Evolutionary conservation across 2,113 vertebrate species (phyloP).

Genomic region (Rhabdomys dilectus): DNA sequence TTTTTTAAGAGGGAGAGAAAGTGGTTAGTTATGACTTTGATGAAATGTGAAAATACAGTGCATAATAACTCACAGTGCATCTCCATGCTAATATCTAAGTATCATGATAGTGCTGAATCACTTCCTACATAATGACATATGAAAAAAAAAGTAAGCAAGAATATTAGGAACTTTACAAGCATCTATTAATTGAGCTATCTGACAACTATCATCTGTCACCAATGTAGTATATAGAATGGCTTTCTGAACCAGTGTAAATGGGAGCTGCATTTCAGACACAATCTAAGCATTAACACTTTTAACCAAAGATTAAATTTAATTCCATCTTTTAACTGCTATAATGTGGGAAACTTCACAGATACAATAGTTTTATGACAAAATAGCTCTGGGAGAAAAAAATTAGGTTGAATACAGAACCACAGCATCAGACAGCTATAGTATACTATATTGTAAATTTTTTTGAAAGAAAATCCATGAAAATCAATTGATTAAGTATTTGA

Average conservation of each 20-base stretch:
- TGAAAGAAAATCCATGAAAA: background rate
- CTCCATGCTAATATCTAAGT: slow-evolving; percentile 10
- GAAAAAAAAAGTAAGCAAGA: slow-evolving; percentile 7
- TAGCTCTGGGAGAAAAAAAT: slow-evolving; percentile 19
- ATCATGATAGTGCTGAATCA: background rate
- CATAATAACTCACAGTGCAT: slow-evolving; percentile 12
- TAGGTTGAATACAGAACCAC: background rate
- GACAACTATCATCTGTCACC: background rate
- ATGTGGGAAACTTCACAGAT: background rate
- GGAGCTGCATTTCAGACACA: slow-evolving; percentile 10
- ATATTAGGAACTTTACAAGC: background rate
- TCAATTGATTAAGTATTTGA: slow-evolving; percentile 30
- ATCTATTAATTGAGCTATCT: background rate
- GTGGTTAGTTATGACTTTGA: background rate
- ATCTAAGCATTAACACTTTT: background rate
- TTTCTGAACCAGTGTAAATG: slow-evolving; percentile 45
- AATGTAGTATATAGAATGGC: background rate
- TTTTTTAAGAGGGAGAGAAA: background rate
- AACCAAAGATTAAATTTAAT: slow-evolving; percentile 27
- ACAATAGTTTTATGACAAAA: background rate
- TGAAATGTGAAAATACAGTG: slow-evolving; percentile 46
- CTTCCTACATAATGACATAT: slow-evolving; percentile 9
- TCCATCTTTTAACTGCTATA: background rate
- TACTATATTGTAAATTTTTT: background rate
- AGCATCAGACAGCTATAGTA: background rate